These are phyloP conservation scores for Euura saliciscinereae DNA, from an alignment of 1,140 invertebrate genomes.

Conservation along the genomic window DNA sequence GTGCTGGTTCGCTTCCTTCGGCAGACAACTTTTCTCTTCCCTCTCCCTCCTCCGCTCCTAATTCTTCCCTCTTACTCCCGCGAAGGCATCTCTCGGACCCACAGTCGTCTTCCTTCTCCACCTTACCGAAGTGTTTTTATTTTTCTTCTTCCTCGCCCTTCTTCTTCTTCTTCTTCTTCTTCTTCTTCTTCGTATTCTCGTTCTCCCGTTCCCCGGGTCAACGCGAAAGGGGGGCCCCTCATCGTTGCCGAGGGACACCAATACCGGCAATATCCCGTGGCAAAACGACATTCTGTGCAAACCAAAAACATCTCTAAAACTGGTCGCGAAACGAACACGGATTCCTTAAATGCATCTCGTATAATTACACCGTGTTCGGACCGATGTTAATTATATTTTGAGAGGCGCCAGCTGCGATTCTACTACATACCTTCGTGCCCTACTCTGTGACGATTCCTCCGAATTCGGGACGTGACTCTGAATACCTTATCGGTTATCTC, in stretches of 20 bases:
- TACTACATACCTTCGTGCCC: not conserved
- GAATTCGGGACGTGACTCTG: not conserved
- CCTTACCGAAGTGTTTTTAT: not conserved
- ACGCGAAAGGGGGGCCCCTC: not conserved
- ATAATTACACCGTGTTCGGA: not conserved
- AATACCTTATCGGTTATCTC: no score
- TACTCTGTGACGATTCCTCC: not conserved
- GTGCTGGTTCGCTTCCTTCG: slow-evolving; percentile 38
- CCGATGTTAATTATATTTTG: not conserved
- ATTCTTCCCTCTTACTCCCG: slow-evolving; percentile 12
- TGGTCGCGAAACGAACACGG: not conserved
- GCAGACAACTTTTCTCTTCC: slow-evolving; percentile 37
- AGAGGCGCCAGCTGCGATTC: not conserved
- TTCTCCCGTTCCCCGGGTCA: slow-evolving; percentile 8
- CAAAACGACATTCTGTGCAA: not conserved
- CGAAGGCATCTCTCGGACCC: not conserved
- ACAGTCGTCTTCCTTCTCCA: slow-evolving; percentile 14
- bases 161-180: slow-evolving; percentile 20
- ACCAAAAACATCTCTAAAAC: slow-evolving; percentile 1
- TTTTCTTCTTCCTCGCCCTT: slow-evolving; percentile 17
- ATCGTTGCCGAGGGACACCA: not conserved
- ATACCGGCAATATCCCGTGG: not conserved
- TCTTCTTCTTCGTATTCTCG: slow-evolving; percentile 4
- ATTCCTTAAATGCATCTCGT: slow-evolving; percentile 1
- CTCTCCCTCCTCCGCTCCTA: slow-evolving; percentile 13